Conservation (phyloP, 2,797 vertebrate species). For the Squalus acanthias region DNA sequence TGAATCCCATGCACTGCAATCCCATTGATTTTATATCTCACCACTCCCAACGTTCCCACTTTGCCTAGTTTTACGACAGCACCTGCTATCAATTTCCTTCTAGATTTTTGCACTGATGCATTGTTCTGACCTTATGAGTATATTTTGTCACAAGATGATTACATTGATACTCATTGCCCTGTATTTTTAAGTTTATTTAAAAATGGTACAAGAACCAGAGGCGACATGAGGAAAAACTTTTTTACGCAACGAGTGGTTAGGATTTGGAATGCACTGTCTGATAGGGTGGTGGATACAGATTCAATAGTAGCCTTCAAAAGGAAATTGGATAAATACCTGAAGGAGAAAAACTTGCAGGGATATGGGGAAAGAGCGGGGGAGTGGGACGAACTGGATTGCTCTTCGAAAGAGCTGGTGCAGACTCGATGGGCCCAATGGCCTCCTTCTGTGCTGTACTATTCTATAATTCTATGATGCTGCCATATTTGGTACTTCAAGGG, state of each 20-base stretch:
- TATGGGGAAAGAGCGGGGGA: background rate
- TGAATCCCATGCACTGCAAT: constrained; percentile 17
- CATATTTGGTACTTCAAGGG: background rate
- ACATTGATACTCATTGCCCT: background rate
- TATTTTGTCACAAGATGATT: background rate
- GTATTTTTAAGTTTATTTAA: background rate
- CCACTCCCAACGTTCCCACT: constrained; percentile 10
- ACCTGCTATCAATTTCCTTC: background rate
- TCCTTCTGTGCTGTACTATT: background rate
- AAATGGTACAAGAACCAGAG: background rate
- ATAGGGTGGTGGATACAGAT: background rate
- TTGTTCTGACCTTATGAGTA: background rate
- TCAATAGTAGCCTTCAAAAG: background rate
- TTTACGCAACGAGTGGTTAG: background rate
- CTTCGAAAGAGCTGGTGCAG: background rate
- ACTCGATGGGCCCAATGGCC: background rate
- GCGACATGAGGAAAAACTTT: background rate
- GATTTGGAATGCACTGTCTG: background rate
- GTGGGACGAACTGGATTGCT: background rate
- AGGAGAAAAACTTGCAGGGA: background rate
- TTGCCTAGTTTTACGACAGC: background rate
- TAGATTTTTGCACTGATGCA: background rate
- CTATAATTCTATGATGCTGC: background rate
- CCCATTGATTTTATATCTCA: background rate
- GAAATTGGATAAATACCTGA: background rate